phyloP scores from a whole-genome alignment of 1,140 invertebrate species.

The Trachymyrmex cornetzi region DNA sequence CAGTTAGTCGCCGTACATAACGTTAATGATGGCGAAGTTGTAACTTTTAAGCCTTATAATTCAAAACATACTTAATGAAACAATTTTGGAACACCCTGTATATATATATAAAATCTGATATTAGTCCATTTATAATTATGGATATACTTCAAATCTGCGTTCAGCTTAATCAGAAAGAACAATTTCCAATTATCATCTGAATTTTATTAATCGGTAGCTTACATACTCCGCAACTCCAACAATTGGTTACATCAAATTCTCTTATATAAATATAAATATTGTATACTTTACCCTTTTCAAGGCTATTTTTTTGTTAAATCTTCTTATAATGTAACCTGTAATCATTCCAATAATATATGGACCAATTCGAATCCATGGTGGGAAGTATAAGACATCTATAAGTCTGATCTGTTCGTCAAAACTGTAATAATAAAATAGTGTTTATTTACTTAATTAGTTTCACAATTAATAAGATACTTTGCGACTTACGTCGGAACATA shows the following conservation, averaged over 20 bases:
- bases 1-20: too few relatives aligned
- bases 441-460: slow-evolving; percentile 21
- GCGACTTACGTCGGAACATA: slow-evolving; percentile 86
- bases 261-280: not conserved
- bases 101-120: too few relatives aligned
- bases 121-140: too few relatives aligned
- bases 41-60: too few relatives aligned
- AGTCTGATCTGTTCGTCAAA: slow-evolving; percentile 83
- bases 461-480: not conserved
- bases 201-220: not conserved
- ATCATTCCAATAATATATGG: slow-evolving; percentile 86
- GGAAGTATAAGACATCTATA: slow-evolving; percentile 84
- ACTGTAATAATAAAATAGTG: slow-evolving; percentile 67
- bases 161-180: not conserved
- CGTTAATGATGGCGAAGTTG: too few relatives aligned
- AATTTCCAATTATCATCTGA: not conserved
- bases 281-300: slow-evolving; percentile 80
- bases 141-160: too few relatives aligned
- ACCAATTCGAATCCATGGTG: slow-evolving; percentile 86
- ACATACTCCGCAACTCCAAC: not conserved
- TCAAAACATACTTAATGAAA: too few relatives aligned
- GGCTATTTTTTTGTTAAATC: slow-evolving; percentile 81
- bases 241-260: not conserved
- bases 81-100: too few relatives aligned
- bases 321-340: slow-evolving; percentile 83